These are phyloP conservation scores for Eustalomyia histrio DNA, from an alignment of 2,888 invertebrate species.

Conservation along the genomic window DNA sequence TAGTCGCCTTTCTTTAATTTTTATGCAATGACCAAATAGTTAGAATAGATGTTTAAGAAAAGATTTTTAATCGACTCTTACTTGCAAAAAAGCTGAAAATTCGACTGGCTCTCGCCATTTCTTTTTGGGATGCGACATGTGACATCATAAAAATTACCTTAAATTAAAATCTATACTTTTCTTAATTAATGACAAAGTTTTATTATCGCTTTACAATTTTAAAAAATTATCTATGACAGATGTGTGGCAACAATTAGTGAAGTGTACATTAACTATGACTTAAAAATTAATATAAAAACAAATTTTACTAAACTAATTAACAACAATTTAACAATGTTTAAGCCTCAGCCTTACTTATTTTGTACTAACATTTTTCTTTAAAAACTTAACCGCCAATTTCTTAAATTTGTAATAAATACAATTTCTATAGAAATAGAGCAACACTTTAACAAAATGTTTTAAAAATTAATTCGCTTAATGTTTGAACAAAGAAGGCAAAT, in stretches of 20 bases:
- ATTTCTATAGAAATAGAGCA: too few species aligned
- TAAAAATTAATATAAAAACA: slow-evolving; percentile 44
- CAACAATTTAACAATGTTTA: slow-evolving; percentile 4
- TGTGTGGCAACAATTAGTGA: slow-evolving; percentile 28
- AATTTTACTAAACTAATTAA: slow-evolving; percentile 23
- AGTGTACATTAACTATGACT: slow-evolving; percentile 31
- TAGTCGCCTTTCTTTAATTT: too few species aligned
- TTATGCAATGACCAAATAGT: too few species aligned
- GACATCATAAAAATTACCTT: too few species aligned
- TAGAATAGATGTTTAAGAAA: too few species aligned
- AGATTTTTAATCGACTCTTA: too few species aligned
- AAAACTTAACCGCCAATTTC: too few species aligned
- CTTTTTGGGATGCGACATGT: too few species aligned
- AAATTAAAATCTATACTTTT: background rate
- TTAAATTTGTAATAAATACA: too few species aligned
- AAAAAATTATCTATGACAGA: background rate
- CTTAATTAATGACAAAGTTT: background rate
- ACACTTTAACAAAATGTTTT: too few species aligned
- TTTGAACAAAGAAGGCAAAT: slow-evolving; percentile 70
- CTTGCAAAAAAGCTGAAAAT: too few species aligned
- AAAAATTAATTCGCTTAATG: background rate
- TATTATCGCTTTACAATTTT: slow-evolving; percentile 7
- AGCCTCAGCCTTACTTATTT: background rate
- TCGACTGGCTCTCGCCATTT: too few species aligned
- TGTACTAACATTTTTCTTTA: background rate